Base-by-base conservation (phyloP, 2,888 invertebrate species). In the Drosophila infuscata region DNA sequence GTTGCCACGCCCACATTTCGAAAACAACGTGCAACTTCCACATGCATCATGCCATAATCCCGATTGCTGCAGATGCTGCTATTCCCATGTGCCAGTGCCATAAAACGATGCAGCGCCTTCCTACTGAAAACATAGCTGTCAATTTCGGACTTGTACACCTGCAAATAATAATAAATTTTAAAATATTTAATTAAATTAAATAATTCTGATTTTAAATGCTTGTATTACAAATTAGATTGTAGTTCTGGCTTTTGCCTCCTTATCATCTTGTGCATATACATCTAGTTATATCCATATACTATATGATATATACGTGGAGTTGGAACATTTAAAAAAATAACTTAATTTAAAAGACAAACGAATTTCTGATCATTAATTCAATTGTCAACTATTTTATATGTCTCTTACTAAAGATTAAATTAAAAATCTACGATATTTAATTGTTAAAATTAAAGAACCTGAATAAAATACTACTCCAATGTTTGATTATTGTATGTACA, bases 71-170 rank as follows among this genome's bases (percentile, higher is more conserved):
- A 93, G 20, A 93, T 89, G 25, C 94, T 94, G n/a, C 94, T 93
- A 80, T 97, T 94, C 0, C 95, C 95, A 38, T 98, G 92, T 0
- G 95, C 97, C 33, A 95, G 93, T 79, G 95, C 95, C 20, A 98
- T 96, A 91, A 98, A 97, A 73, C 95, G 94, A 59, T 94, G 94
- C 1, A 98, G 91, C 0, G 98, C 98, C 88, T 95, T 96, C 65
- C 95, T 95, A 88, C 98, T 98, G 25, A 99, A 94, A 25, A 99
- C 97, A 93, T 99, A 99, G 0, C 98, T 99, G 53, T 97, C 97
- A 0, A 97, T 97, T 5, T 97, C 97, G 81, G 97, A 97, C 96
- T 97, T 97, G 91, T 97, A 97, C 0, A 98, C 97, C 94, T 95
- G 43, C 2, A 29, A 63, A 25, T 12, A 5, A 32, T 32, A 32